Conservation (phyloP, 2,888 invertebrate genomes). For the Caenorhabditis uteleia region DNA sequence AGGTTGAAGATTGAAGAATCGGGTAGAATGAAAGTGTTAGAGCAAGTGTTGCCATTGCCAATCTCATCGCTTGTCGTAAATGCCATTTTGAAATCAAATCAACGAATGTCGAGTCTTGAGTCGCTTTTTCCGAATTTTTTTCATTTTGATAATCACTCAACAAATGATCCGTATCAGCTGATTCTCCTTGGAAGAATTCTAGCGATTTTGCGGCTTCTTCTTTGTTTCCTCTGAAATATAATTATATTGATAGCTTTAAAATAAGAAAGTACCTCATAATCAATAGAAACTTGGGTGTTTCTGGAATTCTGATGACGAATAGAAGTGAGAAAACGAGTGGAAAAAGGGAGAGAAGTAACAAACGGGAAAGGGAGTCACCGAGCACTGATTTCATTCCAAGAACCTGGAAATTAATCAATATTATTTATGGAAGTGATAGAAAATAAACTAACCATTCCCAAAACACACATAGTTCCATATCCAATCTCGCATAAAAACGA, state of each 20-base stretch:
- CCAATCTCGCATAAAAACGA: conserved; percentile 64
- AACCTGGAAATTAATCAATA: conserved; percentile 24
- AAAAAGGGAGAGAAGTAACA: conserved; percentile 56
- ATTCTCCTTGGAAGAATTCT: conserved; percentile 58
- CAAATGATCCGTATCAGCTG: conserved; percentile 36
- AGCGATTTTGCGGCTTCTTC: conserved; percentile 51
- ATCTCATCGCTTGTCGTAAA: conserved; percentile 57
- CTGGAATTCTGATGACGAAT: conserved; percentile 58
- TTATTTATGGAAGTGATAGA: neutral
- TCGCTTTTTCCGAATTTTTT: conserved; percentile 21
- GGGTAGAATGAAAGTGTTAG: conserved; percentile 63
- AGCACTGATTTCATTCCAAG: conserved; percentile 60
- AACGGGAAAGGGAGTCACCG: conserved; percentile 50
- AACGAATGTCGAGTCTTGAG: conserved; percentile 12
- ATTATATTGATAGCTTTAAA: conserved; percentile 3
- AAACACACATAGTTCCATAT: conserved; percentile 60
- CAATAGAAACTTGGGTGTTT: conserved; percentile 62
- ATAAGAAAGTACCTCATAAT: conserved; percentile 50
- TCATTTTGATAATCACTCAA: conserved; percentile 53
- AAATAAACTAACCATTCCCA: conserved; percentile 50
- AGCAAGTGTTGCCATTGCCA: conserved; percentile 53
- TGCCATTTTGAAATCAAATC: conserved; percentile 60
- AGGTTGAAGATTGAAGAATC: conserved; percentile 61
- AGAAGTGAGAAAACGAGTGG: conserved; percentile 50
- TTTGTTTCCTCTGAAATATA: conserved; percentile 44